phyloP scores from a whole-genome alignment of 2,888 invertebrate genomes.

The Hedychridium roseum region DNA sequence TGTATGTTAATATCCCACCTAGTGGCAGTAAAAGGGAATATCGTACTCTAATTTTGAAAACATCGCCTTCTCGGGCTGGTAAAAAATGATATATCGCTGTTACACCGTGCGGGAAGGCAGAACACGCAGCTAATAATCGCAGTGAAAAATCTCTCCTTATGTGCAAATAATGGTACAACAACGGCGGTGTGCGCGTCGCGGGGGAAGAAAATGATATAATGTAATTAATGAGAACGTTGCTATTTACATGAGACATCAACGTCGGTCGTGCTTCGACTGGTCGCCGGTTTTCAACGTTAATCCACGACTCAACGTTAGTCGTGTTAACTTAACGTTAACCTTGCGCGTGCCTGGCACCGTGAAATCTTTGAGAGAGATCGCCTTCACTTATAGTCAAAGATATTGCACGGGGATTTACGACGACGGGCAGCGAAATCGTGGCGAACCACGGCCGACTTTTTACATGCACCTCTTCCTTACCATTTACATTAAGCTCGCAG shows the following conservation, averaged over 20 bases:
- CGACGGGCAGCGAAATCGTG: no score
- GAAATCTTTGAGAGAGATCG: no score
- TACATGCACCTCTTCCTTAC: no score
- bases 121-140: conserved; percentile 31
- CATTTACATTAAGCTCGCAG: no score
- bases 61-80: conserved; percentile 20
- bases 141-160: conserved; percentile 24
- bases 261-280: conserved; percentile 29
- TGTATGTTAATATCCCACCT: conserved; percentile 38
- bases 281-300: conserved; percentile 5
- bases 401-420: no score
- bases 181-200: conserved; percentile 24
- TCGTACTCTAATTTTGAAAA: conserved; percentile 29
- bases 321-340: no score
- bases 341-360: no score
- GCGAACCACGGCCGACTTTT: no score
- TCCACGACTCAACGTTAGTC: no score
- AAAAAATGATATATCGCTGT: conserved; percentile 18
- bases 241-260: conserved; percentile 29
- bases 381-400: no score
- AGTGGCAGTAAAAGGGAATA: conserved; percentile 38
- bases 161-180: conserved; percentile 31
- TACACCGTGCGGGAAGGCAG: conserved; percentile 24
- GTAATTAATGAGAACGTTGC: conserved; percentile 25
- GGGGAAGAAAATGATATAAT: conserved; percentile 31